Base-by-base conservation (phyloP, 23 tunicate genomes). In the Aplidium turbinatum region DNA sequence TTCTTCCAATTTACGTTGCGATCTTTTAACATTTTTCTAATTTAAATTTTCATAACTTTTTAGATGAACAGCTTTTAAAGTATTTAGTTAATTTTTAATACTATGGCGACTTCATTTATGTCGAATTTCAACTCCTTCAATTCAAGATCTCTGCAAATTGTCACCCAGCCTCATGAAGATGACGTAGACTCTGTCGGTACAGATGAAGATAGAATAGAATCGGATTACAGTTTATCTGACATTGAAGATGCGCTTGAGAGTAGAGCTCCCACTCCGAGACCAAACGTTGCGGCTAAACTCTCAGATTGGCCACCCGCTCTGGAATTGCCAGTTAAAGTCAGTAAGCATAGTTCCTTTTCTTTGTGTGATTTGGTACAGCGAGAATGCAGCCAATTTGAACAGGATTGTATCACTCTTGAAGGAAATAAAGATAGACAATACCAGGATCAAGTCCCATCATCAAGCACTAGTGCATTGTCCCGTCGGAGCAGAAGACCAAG, bases 211-310 rank as follows among this genome's bases (percentile, higher is more conserved):
- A 58, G 48, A 25, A 18, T 5, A 33, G 85, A 88, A 53, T 82
- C 97, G 33, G 97, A 90, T 78, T 90, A 90, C 76, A 90, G 97
- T 51, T 54, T 90, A 9, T 90, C 97, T 31, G 97, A 90, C 52
- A 90, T 90, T 22, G 97, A 90, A 39, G 89, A 83, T 33, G 97
- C 76, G 0, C 31, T 87, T 54, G 70, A 86, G n/a, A n/a, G n/a
- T n/a, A n/a, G n/a, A n/a, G n/a, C n/a, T n/a, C n/a, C 7, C 31
- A 35, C 64, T 3, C 35, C 64, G 31, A 57, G 64, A 7, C 64
- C 64, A 1, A 33, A 35, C 20, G 23, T 29, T 18, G 35, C 31
- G 35, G 29, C 64, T 33, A 19, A 29, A 1, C 64, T 57, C 5
- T 35, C 64, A 4, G 11, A n/a, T 4, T 57, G 29, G 35, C 64